These are phyloP conservation scores for Monopterus albus DNA, from an alignment of 2,113 vertebrate species.

Conservation along the genomic window DNA sequence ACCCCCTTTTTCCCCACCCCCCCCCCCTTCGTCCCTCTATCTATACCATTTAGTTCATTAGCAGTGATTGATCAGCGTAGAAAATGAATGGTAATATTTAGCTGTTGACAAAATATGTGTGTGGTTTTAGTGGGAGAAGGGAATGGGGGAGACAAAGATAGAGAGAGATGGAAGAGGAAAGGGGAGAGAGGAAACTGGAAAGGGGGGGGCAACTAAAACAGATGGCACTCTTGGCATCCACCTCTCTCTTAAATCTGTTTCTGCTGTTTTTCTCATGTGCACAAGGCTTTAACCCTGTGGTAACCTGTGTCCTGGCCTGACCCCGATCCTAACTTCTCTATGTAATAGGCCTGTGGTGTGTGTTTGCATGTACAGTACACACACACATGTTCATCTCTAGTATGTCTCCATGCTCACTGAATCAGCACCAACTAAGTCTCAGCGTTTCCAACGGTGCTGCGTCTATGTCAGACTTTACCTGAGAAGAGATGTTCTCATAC, in stretches of 20 bases:
- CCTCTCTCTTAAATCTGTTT: conserved; percentile 81
- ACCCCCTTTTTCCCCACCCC: conserved; percentile 26
- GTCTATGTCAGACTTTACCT: not conserved
- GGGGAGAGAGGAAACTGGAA: conserved; percentile 54
- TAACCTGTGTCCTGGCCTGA: conserved; percentile 80
- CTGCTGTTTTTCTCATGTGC: conserved; percentile 81
- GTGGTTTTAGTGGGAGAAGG: conserved; percentile 53
- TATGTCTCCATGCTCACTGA: conserved; percentile 20
- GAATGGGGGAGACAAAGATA: conserved; percentile 69
- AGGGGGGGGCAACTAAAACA: conserved; percentile 70
- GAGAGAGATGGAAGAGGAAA: conserved; percentile 49
- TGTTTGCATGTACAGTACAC: conserved; percentile 43
- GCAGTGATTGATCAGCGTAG: conserved; percentile 29
- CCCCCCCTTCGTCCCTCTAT: conserved; percentile 49
- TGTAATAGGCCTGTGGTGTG: conserved; percentile 55
- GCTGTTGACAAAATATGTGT: conserved; percentile 69
- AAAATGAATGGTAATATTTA: conserved; percentile 63
- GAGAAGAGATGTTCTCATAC: not conserved
- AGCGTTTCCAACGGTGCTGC: conserved; percentile 1
- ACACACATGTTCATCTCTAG: conserved; percentile 46
- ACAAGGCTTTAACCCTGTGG: conserved; percentile 78
- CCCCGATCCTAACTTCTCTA: conserved; percentile 62
- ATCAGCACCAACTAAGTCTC: conserved; percentile 23
- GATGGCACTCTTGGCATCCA: conserved; percentile 82
- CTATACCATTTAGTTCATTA: conserved; percentile 64